Conservation (phyloP, 2,888 invertebrate species). For the Stramonita haemastoma region DNA sequence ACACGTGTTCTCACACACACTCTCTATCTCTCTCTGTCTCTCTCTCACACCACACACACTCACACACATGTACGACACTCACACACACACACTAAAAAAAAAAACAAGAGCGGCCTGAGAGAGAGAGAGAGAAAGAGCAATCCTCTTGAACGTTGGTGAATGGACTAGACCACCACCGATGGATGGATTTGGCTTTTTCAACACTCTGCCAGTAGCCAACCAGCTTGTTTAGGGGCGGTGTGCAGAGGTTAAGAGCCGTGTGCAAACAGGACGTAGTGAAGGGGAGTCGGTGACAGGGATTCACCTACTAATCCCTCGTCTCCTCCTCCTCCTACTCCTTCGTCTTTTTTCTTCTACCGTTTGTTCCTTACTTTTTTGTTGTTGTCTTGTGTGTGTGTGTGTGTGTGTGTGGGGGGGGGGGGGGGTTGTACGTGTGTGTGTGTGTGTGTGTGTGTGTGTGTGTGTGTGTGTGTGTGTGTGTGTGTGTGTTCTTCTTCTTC, state of each 20-base stretch:
- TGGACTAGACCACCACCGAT: no score
- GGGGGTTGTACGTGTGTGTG: not conserved
- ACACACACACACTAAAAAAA: no score
- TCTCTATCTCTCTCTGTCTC: not conserved
- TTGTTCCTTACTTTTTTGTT: not conserved
- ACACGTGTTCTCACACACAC: not conserved
- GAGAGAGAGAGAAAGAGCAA: no score
- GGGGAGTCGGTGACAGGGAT: not conserved
- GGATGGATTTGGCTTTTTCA: no score
- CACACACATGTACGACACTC: no score
- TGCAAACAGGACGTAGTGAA: no score
- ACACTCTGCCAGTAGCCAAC: no score
- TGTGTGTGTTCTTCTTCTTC: not conserved
- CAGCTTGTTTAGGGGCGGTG: no score
- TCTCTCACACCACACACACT: no score
- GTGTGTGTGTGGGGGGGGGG: not conserved
- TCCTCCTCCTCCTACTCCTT: not conserved
- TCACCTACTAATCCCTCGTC: not conserved
- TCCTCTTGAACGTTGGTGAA: no score
- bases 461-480: conserved; percentile 28
- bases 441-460: not conserved
- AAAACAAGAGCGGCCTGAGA: no score
- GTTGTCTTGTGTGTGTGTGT: not conserved
- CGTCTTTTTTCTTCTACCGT: not conserved
- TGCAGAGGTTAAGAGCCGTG: no score